Base-by-base conservation (phyloP, 1,140 invertebrate species). In the Sinonovacula constricta region DNA sequence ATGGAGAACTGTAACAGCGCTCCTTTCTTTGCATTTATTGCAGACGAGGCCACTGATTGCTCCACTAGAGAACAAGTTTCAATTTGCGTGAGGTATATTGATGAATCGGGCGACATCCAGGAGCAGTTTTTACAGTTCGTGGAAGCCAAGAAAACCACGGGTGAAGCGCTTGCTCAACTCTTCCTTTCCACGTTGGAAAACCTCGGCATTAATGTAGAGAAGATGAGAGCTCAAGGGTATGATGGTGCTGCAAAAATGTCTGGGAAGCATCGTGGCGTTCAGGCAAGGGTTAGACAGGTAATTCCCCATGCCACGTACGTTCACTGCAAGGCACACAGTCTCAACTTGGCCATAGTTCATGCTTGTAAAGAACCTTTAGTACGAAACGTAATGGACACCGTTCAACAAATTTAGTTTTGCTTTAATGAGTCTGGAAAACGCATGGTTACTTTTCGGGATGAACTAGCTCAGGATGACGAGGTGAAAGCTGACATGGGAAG, bases 361-460 rank as follows among this genome's bases (percentile, higher is more conserved):
- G 65, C 65, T 28, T 51, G 51, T 18, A 67, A 53, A 67, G 65
- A 67, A 24, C 18, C 65, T 30, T 30, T 53, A 0, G 24, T 53
- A 1, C 7, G 49, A 67, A 67, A 67, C 45, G n/a, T 67, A 49
- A 14, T 67, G 22, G 65, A 53, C 39, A 51, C 39, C 28, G 65
- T 67, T 2, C 45, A 49, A n/a, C n/a, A n/a, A n/a, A n/a, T n/a
- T n/a, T n/a, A n/a, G n/a, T n/a, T n/a, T n/a, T n/a, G 24, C 1
- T 67, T 67, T 15, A 51, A 67, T 22, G 49, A 67, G n/a, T 67
- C 49, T 53, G 65, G 28, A 31, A 67, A 67, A 67, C 28, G 65
- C 31, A 22, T 67, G 14, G 12, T 67, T 22, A 49, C 65, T 18
- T 67, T 67, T 45, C 24, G n/a, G 24, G 65, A 67, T 18, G 65